Evolutionary conservation across 2,113 vertebrate genomes (phyloP).

Genomic region (Colinus virginianus): DNA sequence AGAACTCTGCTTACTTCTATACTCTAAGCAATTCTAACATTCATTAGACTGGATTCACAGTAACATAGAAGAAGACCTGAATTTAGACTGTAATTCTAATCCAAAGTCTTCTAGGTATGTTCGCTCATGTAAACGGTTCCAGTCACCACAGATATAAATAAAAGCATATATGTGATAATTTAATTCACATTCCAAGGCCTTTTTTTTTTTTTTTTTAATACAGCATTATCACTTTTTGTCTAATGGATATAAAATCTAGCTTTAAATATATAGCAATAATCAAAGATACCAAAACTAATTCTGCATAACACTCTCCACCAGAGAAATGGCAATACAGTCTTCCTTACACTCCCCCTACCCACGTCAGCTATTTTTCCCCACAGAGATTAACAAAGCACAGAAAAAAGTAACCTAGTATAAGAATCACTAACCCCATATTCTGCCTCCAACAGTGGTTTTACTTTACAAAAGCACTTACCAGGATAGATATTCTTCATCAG

Average conservation of each 20-base stretch:
- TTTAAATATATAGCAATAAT: neutral
- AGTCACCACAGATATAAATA: neutral
- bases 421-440: neutral
- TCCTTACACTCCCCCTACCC: neutral
- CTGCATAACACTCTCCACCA: neutral
- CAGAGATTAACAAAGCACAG: rapidly evolving
- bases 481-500: neutral
- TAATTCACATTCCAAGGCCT: neutral
- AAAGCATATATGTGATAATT: neutral
- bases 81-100: neutral
- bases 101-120: neutral
- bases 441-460: neutral
- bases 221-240: neutral
- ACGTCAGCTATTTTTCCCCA: rapidly evolving
- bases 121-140: neutral
- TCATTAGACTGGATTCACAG: neutral
- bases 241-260: neutral
- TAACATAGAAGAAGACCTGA: constrained; percentile 5
- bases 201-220: too few species aligned
- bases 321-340: neutral
- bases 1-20: neutral
- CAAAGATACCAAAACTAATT: neutral
- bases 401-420: neutral
- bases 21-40: constrained; percentile 2
- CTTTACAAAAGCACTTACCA: neutral